Evolutionary conservation across 2,888 invertebrate genomes (phyloP), one percentile per base, ranked within the genome.

Genomic region (Fragum fragum): DNA sequence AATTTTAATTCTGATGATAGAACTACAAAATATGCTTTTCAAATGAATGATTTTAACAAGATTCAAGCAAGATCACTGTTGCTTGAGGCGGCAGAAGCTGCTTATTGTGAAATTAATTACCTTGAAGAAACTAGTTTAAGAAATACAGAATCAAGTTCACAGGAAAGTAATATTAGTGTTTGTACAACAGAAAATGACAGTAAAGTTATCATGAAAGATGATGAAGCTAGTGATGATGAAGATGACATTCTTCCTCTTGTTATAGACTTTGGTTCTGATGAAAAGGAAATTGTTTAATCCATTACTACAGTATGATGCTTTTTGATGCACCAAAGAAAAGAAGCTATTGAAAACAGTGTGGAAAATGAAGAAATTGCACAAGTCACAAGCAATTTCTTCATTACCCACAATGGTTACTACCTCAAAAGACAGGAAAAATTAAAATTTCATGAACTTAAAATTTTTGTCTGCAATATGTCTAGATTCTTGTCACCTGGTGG

Each of bases 211-310:
- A n/a, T 9, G 16, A 29, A 32, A 26, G 66, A 66, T 39, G 29
- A 14, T 61, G 9, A 61, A 29, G 16, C 16, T 2, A 18, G 32
- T 11, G 36, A 14, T 42, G 66, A 66, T 66, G 66, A 66, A 6
- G 26, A 66, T 23, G 66, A 66, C 14, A 36, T 66, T 42, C n/a
- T 66, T 42, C 66, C 42, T 0, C 66, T 66, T 21, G 66, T 66
- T 2, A 66, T 66, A 42, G 66, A 66, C n/a, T 66, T 66, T 66
- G 26, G 32, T 26, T 14, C 29, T 32, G 57, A 26, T 11, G 2
- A 9, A 23, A 57, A 21, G n/a, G 9, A 57, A 57, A 23, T 23
- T 53, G n/a, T 21, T 16, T 53, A n/a, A n/a, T n/a, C 53, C 21
- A 21, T 53, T 9, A 39, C 39, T 14, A 39, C 39, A 39, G 7